Evolutionary conservation across 2,888 invertebrate genomes (phyloP), one percentile per base, ranked within the genome.

Genomic region (Crocallis elinguaria): DNA sequence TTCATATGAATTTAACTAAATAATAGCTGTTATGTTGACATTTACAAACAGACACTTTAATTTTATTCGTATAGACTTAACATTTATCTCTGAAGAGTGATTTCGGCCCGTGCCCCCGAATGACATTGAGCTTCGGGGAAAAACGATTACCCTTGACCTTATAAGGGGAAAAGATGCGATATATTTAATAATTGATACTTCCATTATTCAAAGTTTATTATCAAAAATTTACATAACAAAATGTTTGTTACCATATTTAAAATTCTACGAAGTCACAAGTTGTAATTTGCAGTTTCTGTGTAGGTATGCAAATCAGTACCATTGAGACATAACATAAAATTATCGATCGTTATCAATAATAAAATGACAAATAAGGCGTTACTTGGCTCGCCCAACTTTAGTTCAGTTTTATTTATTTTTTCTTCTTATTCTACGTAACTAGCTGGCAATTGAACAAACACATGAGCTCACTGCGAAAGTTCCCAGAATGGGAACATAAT

Each of bases 391-490:
- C 36, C 33, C n/a, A n/a, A n/a, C n/a, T 29, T n/a, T 8, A 16
- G 4, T 16, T 17, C 21, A n/a, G 17, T 30, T 21, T 12, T 19
- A 36, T 36, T 36, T 21, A 21, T 7, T 19, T 33, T 16, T 33
- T 33, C 5, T 0, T 14, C 12, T 12, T 29, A 3, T 29, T 29
- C 12, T 11, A 12, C 29, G 1, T 11, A 29, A 29, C 11, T 29
- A 5, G 8, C 17, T n/a, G 19, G 25, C 27, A 27, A 25, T 39
- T n/a, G 27, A 39, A 39, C 13, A 29, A 21, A 32, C 9, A 43
- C 29, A 29, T 56, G 50, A 51, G 42, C 46, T 57, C 49, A 43
- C 38, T 21, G 32, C 36, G 29, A 50, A 55, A 44, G 50, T 63
- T 60, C 58, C 30, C 30, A 44, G 56, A 58, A 58, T 11, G 19